Percentiles rank a stretch among this genome's conserved stretches.
These are phyloP conservation scores for Eulithis prunata DNA, from an alignment of 2,888 invertebrate genomes.

Conservation along the genomic window DNA sequence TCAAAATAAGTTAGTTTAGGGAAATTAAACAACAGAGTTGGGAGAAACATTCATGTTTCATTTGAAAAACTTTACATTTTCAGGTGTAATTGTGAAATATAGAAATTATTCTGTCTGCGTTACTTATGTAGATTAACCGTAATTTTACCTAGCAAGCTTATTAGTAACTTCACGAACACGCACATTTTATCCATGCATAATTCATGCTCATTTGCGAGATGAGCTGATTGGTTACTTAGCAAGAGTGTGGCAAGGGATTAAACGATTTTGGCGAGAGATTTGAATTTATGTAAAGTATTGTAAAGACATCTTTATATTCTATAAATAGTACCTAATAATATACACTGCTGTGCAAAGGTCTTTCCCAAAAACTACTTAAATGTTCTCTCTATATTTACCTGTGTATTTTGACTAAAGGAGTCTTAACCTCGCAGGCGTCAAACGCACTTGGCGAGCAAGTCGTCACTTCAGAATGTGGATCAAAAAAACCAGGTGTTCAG, in stretches of 20 bases:
- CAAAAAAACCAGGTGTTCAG: no score
- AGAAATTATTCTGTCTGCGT: constrained; percentile 13
- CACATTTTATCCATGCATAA: constrained; percentile 12
- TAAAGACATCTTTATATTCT: not conserved
- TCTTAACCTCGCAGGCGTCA: no score
- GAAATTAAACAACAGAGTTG: no score
- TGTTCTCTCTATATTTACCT: no score
- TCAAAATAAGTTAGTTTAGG: no score
- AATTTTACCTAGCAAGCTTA: constrained; percentile 22
- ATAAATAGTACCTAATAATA: no score
- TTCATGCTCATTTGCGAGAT: constrained; percentile 16
- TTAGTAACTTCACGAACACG: constrained; percentile 11
- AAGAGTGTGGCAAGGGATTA: not conserved
- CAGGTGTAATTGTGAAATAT: not conserved
- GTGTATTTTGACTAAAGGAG: no score
- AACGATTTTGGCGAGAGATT: constrained; percentile 1
- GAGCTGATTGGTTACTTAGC: not conserved
- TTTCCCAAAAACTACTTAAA: no score
- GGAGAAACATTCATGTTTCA: not conserved
- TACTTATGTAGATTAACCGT: constrained; percentile 12
- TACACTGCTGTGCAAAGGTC: no score
- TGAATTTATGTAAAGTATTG: not conserved
- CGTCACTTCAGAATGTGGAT: no score
- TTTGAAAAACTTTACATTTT: not conserved
- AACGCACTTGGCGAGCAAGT: no score